Percentiles rank a stretch among this genome's conserved stretches.
Conservation (phyloP, 1,140 invertebrate genomes). For the Geopemphigus sp. region DNA sequence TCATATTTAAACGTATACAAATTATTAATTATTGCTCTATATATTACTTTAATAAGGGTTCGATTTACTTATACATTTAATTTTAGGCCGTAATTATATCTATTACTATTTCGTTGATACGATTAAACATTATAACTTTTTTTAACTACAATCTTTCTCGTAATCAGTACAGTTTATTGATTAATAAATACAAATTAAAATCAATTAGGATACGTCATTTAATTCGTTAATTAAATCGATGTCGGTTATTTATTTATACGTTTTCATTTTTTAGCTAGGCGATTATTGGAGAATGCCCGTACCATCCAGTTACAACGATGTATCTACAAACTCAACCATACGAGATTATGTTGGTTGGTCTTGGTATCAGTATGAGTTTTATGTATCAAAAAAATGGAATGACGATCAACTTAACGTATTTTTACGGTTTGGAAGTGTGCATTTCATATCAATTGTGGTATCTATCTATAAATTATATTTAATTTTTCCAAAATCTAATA, state of each 20-base stretch:
- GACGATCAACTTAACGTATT: constrained; percentile 66
- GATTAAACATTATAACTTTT: no score
- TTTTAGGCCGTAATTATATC: background rate
- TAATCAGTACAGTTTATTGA: no score
- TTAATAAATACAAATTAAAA: no score
- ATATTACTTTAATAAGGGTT: no score
- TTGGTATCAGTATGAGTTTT: constrained; percentile 84
- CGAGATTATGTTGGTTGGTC: constrained; percentile 93
- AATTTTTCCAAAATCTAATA: background rate
- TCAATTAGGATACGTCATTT: no score
- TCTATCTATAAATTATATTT: constrained; percentile 51
- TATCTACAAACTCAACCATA: constrained; percentile 74
- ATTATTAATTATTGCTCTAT: no score
- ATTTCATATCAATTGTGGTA: constrained; percentile 85
- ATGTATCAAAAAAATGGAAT: constrained; percentile 71
- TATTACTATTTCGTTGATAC: background rate
- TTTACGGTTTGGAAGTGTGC: constrained; percentile 82
- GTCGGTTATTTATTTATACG: no score
- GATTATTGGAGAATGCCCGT: constrained; percentile 58
- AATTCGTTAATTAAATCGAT: no score
- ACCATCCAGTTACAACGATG: constrained; percentile 93
- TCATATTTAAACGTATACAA: no score
- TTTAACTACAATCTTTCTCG: no score
- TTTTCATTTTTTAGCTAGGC: constrained; percentile 57
- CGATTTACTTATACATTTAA: no score